Percentiles rank a stretch among this genome's conserved stretches.
phyloP scores from a whole-genome alignment of 2,113 vertebrate species.

The Puffinus mauretanicus region DNA sequence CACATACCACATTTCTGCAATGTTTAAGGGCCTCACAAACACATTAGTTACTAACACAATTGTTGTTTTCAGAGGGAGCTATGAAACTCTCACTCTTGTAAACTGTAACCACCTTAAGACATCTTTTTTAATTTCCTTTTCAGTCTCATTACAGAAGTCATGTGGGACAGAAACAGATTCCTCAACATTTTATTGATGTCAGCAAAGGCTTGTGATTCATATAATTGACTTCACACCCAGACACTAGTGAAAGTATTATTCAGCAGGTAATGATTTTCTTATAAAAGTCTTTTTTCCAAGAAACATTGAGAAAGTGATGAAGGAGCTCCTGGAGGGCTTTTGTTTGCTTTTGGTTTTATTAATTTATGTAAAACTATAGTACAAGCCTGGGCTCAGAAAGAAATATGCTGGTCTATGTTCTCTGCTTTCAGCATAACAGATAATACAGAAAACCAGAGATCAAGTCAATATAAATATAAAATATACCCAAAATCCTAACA shows the following conservation, averaged over 20 bases:
- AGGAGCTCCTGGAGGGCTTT: conserved; percentile 13
- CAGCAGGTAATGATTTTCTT: conserved; percentile 15
- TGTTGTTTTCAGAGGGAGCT: background rate
- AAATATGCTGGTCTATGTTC: background rate
- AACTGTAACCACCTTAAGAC: background rate
- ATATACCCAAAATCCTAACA: background rate
- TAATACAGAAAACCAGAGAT: background rate
- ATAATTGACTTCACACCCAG: background rate
- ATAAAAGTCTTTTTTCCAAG: background rate
- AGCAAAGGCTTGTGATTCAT: conserved; percentile 5
- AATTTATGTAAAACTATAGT: conserved; percentile 11
- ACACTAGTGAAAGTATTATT: background rate
- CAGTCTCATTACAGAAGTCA: background rate
- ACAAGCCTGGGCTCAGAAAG: background rate
- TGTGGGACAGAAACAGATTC: background rate
- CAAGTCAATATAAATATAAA: background rate
- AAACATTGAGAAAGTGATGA: conserved; percentile 8
- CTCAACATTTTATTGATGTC: background rate
- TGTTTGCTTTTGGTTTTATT: conserved; percentile 20
- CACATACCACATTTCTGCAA: background rate
- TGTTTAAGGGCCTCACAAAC: background rate
- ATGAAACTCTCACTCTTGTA: background rate
- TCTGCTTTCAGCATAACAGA: background rate
- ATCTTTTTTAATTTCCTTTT: background rate
- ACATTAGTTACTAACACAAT: background rate